A percentile compares a stretch with the other conserved stretches of the same genome.
These are phyloP conservation scores for Tetheella fluctuosa DNA, from an alignment of 2,888 invertebrate species.

Conservation along the genomic window DNA sequence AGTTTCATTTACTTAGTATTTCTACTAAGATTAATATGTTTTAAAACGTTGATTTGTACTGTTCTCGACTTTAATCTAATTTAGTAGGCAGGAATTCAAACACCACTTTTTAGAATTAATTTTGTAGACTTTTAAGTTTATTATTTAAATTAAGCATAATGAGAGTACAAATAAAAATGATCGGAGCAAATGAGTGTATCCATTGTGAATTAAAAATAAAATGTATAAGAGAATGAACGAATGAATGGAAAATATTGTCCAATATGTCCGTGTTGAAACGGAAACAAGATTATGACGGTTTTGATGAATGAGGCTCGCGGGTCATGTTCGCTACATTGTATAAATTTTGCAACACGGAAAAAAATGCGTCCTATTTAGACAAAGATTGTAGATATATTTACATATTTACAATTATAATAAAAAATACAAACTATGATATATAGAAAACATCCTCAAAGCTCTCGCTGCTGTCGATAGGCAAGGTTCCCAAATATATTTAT, in stretches of 20 bases:
- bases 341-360: slow-evolving; percentile 16
- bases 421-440: no score
- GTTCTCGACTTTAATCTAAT: neutral
- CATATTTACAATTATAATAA: no score
- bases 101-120: neutral
- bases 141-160: neutral
- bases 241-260: slow-evolving; percentile 58
- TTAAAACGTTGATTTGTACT: neutral
- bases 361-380: no score
- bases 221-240: slow-evolving; percentile 34
- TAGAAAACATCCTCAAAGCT: no score
- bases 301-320: slow-evolving; percentile 65
- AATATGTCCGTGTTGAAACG: slow-evolving; percentile 57
- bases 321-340: slow-evolving; percentile 47
- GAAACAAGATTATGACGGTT: slow-evolving; percentile 66
- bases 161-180: neutral
- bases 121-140: neutral
- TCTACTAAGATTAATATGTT: neutral
- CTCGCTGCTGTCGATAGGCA: no score
- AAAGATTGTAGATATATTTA: no score
- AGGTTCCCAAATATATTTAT: no score
- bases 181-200: slow-evolving; percentile 29
- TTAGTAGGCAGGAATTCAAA: neutral
- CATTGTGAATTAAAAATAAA: slow-evolving; percentile 33
- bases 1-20: neutral